These are phyloP conservation scores for Siphlonurus alternatus DNA, from an alignment of 2,888 invertebrate genomes.

Conservation along the genomic window DNA sequence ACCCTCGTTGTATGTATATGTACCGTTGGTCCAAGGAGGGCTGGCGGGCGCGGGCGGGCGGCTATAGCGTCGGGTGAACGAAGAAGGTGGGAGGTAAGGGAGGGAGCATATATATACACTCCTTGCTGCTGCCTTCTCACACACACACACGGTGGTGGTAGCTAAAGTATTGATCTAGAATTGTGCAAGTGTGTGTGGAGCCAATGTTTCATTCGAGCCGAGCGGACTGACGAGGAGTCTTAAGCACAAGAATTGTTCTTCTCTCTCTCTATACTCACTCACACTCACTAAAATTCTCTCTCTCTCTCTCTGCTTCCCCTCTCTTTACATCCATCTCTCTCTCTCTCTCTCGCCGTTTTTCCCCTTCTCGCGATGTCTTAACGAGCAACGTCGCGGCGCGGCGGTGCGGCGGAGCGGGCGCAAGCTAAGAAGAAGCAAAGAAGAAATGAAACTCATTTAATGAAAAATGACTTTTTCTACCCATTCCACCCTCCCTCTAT, in stretches of 20 bases:
- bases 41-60: background rate
- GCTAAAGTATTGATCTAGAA: background rate
- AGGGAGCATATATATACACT: background rate
- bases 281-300: background rate
- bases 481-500: background rate
- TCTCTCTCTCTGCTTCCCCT: background rate
- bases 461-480: constrained; percentile 1
- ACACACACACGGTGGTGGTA: background rate
- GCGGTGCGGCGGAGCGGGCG: background rate
- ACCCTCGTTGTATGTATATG: background rate
- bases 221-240: background rate
- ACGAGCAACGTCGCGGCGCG: background rate
- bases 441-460: constrained; percentile 3
- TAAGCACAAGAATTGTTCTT: background rate
- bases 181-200: background rate
- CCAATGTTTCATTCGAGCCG: background rate
- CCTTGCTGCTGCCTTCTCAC: no score
- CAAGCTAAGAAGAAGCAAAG: constrained; percentile 1
- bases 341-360: background rate
- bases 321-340: background rate
- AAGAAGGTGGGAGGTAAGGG: no score
- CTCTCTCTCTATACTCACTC: background rate
- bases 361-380: background rate
- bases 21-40: background rate
- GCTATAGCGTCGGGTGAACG: no score